A percentile compares a stretch with the other conserved stretches of the same genome.
Conservation (phyloP, 2,888 invertebrate genomes). For the Andrena bucephala region DNA sequence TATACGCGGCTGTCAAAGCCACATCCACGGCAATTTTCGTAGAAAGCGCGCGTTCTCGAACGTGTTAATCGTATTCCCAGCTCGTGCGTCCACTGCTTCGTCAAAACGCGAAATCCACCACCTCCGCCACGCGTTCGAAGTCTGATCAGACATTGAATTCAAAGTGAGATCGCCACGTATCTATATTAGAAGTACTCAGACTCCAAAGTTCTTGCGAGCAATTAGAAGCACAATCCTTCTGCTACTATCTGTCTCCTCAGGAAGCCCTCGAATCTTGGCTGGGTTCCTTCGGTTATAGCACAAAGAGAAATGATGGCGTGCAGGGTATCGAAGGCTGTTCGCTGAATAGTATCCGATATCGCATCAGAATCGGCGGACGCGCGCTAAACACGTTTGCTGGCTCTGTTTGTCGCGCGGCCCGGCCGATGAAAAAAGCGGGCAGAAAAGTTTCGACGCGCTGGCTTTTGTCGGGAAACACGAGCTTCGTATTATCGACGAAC, state of each 20-base stretch:
- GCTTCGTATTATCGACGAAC: slow-evolving; percentile 46
- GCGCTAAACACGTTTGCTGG: neutral
- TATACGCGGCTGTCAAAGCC: slow-evolving; percentile 51
- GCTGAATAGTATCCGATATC: slow-evolving; percentile 8
- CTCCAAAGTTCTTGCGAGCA: too few relatives aligned
- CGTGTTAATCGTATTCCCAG: slow-evolving; percentile 38
- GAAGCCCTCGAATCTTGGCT: too few relatives aligned
- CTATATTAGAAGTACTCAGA: too few relatives aligned
- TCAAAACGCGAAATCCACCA: too few relatives aligned
- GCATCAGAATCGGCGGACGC: neutral
- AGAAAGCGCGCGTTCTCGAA: slow-evolving; percentile 35
- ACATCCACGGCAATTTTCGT: slow-evolving; percentile 30
- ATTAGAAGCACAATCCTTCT: too few relatives aligned
- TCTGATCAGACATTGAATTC: too few relatives aligned
- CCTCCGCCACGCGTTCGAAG: too few relatives aligned
- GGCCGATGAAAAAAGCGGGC: neutral
- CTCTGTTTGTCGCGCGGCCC: neutral
- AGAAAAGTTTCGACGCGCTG: slow-evolving; percentile 52
- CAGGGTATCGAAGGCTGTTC: too few relatives aligned
- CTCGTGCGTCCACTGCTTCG: neutral
- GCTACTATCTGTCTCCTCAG: too few relatives aligned
- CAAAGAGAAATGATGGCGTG: too few relatives aligned
- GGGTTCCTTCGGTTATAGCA: too few relatives aligned
- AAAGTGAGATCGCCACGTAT: too few relatives aligned
- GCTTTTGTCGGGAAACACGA: slow-evolving; percentile 45